Evolutionary conservation across 2,888 invertebrate species (phyloP).

Genomic region (Tubulanus polymorphus): DNA sequence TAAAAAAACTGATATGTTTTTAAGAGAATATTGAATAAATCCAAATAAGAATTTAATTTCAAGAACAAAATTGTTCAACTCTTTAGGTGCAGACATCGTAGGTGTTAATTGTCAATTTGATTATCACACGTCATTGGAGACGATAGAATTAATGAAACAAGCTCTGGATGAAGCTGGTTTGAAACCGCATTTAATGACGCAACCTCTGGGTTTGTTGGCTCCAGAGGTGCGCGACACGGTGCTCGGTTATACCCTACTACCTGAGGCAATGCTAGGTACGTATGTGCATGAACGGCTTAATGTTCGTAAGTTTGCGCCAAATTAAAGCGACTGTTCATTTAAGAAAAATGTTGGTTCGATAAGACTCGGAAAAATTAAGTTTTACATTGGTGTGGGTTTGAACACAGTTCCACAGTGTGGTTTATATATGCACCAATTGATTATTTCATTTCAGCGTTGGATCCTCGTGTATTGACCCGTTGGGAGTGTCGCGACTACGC

Average conservation of each 20-base stretch:
- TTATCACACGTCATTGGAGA: constrained; percentile 6
- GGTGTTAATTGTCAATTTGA: constrained; percentile 17
- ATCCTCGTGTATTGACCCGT: constrained; percentile 12
- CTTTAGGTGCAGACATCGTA: constrained; percentile 14
- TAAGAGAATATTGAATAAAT: too few relatives aligned
- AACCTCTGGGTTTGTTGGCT: constrained; percentile 13
- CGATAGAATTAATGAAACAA: constrained; percentile 13
- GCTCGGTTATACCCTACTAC: constrained; percentile 11
- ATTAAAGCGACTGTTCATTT: too few relatives aligned
- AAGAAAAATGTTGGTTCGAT: too few relatives aligned
- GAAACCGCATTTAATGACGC: constrained; percentile 12
- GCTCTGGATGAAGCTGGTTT: constrained; percentile 12
- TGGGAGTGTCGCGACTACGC: constrained; percentile 12
- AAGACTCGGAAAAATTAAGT: too few relatives aligned
- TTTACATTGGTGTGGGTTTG: too few relatives aligned
- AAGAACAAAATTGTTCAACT: too few relatives aligned
- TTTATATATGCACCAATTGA: background rate
- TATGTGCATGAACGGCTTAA: too few relatives aligned
- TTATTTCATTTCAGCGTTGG: constrained; percentile 10
- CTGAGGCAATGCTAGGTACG: too few relatives aligned
- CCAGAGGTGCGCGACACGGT: constrained; percentile 9
- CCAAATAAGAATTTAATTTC: too few relatives aligned
- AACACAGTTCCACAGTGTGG: too few relatives aligned
- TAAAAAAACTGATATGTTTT: too few relatives aligned
- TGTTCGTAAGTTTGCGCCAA: too few relatives aligned